These are phyloP conservation scores for Frankliniella fusca DNA, from an alignment of 2,888 invertebrate genomes.

Conservation along the genomic window DNA sequence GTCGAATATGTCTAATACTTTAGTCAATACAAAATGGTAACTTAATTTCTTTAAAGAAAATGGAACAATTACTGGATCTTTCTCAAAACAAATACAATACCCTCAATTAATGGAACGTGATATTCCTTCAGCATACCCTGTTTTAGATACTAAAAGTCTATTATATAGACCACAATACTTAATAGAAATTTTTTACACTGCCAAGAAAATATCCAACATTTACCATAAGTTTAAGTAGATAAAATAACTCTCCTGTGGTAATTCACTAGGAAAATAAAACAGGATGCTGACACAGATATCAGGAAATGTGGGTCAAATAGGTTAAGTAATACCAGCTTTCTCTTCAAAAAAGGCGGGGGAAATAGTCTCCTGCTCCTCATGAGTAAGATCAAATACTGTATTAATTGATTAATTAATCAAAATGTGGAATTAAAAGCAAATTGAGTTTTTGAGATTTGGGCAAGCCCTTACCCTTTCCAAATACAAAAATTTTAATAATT, in stretches of 20 bases:
- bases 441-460: conserved; percentile 32
- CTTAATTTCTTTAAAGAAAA: conserved; percentile 1
- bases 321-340: no score
- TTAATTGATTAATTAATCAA: no score
- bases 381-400: no score
- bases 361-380: no score
- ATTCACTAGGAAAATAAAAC: not conserved
- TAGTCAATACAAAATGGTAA: conserved; percentile 32
- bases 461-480: no score
- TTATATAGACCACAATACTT: no score
- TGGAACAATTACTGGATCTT: not conserved
- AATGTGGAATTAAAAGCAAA: conserved; percentile 35
- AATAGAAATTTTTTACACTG: not conserved
- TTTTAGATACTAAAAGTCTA: no score
- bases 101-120: no score
- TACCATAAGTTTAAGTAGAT: not conserved
- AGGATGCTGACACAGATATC: not conserved
- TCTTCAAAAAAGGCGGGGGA: conserved; percentile 32
- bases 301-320: not conserved
- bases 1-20: conserved; percentile 18
- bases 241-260: not conserved
- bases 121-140: no score
- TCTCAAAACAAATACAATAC: no score
- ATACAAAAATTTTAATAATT: not conserved
- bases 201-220: not conserved